These are phyloP conservation scores for Leucoptera coffeella DNA, from an alignment of 2,888 invertebrate genomes.

Conservation along the genomic window DNA sequence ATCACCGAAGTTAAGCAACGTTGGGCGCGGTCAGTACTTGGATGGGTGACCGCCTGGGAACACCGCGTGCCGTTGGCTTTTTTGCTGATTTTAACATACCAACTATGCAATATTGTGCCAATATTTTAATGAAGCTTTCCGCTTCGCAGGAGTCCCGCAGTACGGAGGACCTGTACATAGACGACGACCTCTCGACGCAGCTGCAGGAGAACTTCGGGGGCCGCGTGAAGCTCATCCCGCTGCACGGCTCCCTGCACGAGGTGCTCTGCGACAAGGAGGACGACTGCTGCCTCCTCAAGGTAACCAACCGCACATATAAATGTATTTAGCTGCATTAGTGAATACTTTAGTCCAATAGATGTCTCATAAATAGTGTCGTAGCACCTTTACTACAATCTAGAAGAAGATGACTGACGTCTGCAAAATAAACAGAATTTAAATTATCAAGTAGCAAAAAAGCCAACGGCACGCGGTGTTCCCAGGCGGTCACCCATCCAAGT, in stretches of 20 bases:
- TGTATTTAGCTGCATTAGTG: too few species aligned
- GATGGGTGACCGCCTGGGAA: slow-evolving; percentile 12
- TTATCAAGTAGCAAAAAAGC: too few species aligned
- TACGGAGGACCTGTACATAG: slow-evolving; percentile 51
- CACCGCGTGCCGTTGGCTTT: slow-evolving; percentile 10
- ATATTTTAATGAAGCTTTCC: too few species aligned
- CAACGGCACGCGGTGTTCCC: slow-evolving; percentile 11
- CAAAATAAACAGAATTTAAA: too few species aligned
- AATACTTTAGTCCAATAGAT: too few species aligned
- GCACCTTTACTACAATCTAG: too few species aligned
- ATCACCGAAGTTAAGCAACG: slow-evolving; percentile 41
- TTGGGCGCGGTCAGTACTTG: slow-evolving; percentile 23
- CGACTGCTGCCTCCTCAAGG: slow-evolving; percentile 40
- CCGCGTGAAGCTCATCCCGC: slow-evolving; percentile 26
- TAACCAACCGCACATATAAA: too few species aligned
- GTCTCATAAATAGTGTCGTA: too few species aligned
- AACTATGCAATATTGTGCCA: too few species aligned
- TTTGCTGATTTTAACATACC: too few species aligned
- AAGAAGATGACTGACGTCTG: too few species aligned
- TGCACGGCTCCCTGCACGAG: slow-evolving; percentile 41
- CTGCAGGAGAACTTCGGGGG: slow-evolving; percentile 42
- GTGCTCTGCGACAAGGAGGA: slow-evolving; percentile 35
- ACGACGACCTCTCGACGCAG: slow-evolving; percentile 44
- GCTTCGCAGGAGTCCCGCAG: slow-evolving; percentile 38
- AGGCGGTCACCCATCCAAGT: slow-evolving; percentile 12